Evolutionary conservation across 2,113 vertebrate species (phyloP).

Genomic region (Ctenomys sociabilis): DNA sequence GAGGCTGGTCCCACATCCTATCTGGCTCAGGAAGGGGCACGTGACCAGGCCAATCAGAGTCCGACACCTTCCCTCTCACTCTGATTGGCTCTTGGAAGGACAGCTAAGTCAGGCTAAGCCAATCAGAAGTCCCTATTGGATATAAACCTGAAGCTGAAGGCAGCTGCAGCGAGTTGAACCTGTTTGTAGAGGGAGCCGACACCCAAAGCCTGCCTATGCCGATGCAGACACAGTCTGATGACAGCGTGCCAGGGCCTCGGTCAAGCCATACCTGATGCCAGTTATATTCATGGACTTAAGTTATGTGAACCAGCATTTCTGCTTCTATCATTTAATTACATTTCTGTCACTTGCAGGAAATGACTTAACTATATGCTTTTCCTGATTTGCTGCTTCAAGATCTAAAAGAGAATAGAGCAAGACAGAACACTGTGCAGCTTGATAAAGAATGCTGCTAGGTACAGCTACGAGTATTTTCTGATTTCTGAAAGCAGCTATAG

Average conservation of each 20-base stretch:
- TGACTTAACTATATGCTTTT: not conserved
- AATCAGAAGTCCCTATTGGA: not conserved
- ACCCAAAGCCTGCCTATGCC: not conserved
- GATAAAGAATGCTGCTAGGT: not conserved
- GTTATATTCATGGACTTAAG: not conserved
- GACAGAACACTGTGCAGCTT: not conserved
- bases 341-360: not conserved
- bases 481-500: not conserved
- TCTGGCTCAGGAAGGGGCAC: not conserved
- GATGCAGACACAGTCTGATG: not conserved
- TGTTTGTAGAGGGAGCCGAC: not conserved
- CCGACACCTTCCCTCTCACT: not conserved
- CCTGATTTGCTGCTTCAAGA: not conserved
- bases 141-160: not conserved
- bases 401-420: not conserved
- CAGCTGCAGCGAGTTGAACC: not conserved
- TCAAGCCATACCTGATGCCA: not conserved
- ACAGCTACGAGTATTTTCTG: not conserved
- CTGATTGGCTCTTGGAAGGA: not conserved
- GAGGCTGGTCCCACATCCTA: rapidly evolving
- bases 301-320: not conserved
- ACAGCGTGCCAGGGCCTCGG: not conserved
- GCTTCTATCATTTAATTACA: not conserved
- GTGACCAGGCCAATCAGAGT: not conserved
- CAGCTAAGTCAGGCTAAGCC: not conserved